A percentile compares a stretch with the other conserved stretches of the same genome.
phyloP scores from a whole-genome alignment of 2,888 invertebrate species.

The Folsomia manolachei region DNA sequence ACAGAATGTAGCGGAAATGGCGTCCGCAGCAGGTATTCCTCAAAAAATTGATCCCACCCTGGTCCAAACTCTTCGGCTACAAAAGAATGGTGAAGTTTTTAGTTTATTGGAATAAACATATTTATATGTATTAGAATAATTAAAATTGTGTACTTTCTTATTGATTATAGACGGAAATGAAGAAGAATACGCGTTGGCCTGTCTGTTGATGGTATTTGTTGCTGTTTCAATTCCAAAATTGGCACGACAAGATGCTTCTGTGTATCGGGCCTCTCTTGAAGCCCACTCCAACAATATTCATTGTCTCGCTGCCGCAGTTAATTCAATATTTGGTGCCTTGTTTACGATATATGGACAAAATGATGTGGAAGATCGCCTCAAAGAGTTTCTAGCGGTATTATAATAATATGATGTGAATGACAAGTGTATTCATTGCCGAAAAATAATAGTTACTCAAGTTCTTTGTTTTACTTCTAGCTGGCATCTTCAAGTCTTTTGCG shows the following conservation, averaged over 20 bases:
- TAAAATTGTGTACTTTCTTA: not conserved
- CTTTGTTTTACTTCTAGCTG: constrained; percentile 58
- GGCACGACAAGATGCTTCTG: constrained; percentile 83
- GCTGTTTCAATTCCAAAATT: constrained; percentile 95
- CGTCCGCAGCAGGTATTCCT: constrained; percentile 88
- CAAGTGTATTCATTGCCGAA: not conserved
- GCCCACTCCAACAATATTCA: constrained; percentile 99
- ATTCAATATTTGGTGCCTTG: constrained; percentile 91
- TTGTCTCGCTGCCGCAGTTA: constrained; percentile 94
- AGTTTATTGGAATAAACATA: not conserved
- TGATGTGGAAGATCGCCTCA: constrained; percentile 96
- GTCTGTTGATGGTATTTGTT: constrained; percentile 96
- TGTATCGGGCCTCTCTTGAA: constrained; percentile 79
- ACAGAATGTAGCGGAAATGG: constrained; percentile 94
- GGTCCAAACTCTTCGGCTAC: constrained; percentile 81
- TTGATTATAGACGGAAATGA: constrained; percentile 70
- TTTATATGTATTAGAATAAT: not conserved
- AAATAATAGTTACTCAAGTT: not conserved
- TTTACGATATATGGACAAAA: constrained; percentile 94
- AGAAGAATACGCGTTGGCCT: constrained; percentile 89
- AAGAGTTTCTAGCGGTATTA: constrained; percentile 74
- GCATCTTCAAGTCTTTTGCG: constrained; percentile 93
- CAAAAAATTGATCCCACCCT: constrained; percentile 95
- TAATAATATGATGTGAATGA: too few relatives aligned
- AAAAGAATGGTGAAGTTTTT: constrained; percentile 62